Conservation (phyloP, 2,888 invertebrate genomes). For the Pristionchus japonicus region DNA sequence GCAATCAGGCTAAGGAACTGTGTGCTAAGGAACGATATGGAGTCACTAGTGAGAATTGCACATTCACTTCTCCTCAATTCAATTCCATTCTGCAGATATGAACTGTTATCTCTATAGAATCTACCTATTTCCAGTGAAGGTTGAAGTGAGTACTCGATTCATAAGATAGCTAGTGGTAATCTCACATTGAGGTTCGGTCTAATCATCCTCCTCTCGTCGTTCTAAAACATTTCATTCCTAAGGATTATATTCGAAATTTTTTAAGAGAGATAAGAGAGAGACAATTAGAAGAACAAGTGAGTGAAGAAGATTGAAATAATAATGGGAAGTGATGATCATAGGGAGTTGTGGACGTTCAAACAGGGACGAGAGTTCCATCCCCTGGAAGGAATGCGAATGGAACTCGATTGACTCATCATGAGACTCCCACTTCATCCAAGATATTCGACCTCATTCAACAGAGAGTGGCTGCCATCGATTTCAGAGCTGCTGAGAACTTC, state of each 20-base stretch:
- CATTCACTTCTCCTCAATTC: not conserved
- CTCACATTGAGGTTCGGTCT: not conserved
- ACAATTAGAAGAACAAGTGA: constrained; percentile 38
- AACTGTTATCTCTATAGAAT: constrained; percentile 19
- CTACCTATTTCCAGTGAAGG: constrained; percentile 5
- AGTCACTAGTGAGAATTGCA: not conserved
- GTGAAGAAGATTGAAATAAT: not conserved
- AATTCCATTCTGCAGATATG: not conserved
- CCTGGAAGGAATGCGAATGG: constrained; percentile 37
- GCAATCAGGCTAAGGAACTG: not conserved
- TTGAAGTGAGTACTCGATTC: not conserved
- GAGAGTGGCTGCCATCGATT: constrained; percentile 48
- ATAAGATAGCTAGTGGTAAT: not conserved
- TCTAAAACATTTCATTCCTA: constrained; percentile 17
- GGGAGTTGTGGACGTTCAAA: not conserved
- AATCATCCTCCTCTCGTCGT: not conserved
- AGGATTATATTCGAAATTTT: not conserved
- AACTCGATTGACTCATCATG: constrained; percentile 21
- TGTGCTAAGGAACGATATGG: constrained; percentile 16
- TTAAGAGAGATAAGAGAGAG: constrained; percentile 33
- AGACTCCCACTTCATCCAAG: constrained; percentile 13
- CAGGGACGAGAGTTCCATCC: not conserved
- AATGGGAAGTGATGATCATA: not conserved
- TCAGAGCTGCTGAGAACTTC: constrained; percentile 47
- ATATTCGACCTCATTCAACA: constrained; percentile 43